phyloP scores from a whole-genome alignment of 2,797 vertebrate genomes.

The Lycodopsis pacificus region DNA sequence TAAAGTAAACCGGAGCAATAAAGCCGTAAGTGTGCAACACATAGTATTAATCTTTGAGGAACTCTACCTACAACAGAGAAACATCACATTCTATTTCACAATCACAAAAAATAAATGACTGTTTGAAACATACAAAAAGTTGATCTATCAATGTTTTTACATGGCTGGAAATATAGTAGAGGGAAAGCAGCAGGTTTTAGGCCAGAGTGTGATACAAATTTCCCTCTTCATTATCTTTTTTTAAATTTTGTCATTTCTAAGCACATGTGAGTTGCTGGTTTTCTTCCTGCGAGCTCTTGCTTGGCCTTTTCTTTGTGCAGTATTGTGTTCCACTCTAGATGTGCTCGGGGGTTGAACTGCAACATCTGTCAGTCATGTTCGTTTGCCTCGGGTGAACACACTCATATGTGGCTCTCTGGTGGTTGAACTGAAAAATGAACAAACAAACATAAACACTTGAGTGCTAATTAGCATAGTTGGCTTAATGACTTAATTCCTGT shows the following conservation, averaged over 20 bases:
- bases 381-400: conserved; percentile 12
- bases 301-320: conserved; percentile 14
- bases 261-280: conserved; percentile 1
- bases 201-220: conserved; percentile 3
- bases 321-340: neutral
- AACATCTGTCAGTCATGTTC: conserved; percentile 33
- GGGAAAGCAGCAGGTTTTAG: neutral
- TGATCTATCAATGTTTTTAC: neutral
- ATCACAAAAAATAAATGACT: neutral
- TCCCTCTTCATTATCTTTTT: neutral
- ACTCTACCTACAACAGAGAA: neutral
- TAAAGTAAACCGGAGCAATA: too few relatives aligned
- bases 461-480: conserved; percentile 42
- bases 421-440: neutral
- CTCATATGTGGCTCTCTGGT: neutral
- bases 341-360: conserved; percentile 15
- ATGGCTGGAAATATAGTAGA: neutral
- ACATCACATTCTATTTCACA: neutral
- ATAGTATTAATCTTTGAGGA: neutral
- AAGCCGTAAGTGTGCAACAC: too few relatives aligned
- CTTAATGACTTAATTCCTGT: conserved; percentile 11
- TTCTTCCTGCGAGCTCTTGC: conserved; percentile 13
- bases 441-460: neutral
- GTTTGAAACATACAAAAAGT: neutral
- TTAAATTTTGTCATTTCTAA: neutral